Base-by-base conservation (phyloP, 2,113 vertebrate genomes). In the Cyprinodon variegatus region DNA sequence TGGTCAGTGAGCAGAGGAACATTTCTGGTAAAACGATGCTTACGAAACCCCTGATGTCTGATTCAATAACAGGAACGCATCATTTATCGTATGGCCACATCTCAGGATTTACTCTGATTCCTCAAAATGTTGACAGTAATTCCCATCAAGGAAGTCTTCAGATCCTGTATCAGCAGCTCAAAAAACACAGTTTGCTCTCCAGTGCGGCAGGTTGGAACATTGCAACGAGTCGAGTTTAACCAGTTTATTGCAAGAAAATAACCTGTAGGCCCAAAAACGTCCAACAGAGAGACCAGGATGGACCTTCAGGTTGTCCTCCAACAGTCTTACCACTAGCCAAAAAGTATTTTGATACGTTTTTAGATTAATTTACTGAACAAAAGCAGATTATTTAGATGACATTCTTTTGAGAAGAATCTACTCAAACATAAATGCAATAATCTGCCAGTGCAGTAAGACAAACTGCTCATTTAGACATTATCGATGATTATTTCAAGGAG, bases 21-120 rank as follows among this genome's bases (percentile, higher is more conserved):
- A 68, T 77, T 89, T 90, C 85, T 85, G 83, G 81, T 74, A 89
- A 90, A 41, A 72, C 72, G 68, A 20, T 1, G 37, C 46, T 91
- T 91, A 83, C 20, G 78, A 75, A 91, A 91, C 77, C 43, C 3
- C 38, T 37, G 20, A 22, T 70, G 45, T 68, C 67, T 81, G 79
- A 87, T 75, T 53, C 81, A 81, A 61, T 83, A 46, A 83, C 86
- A 81, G 82, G 82, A 86, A 88, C 70, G 57, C 38, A 70, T 71
- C 50, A 74, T 70, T 70, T 71, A 57, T 79, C 70, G 41, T 17
- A 72, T 6, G 43, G 41, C 41, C 53, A n/a, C 60, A 37, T 62
- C 59, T 48, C 48, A 29, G 59, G 38, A 53, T 75, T 29, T 41
- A 48, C 7, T 12, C 41, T 13, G 46, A n/a, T 72, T 67, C 43